These are phyloP conservation scores for Onthophagus taurus DNA, from an alignment of 1,140 invertebrate species.

Conservation along the genomic window DNA sequence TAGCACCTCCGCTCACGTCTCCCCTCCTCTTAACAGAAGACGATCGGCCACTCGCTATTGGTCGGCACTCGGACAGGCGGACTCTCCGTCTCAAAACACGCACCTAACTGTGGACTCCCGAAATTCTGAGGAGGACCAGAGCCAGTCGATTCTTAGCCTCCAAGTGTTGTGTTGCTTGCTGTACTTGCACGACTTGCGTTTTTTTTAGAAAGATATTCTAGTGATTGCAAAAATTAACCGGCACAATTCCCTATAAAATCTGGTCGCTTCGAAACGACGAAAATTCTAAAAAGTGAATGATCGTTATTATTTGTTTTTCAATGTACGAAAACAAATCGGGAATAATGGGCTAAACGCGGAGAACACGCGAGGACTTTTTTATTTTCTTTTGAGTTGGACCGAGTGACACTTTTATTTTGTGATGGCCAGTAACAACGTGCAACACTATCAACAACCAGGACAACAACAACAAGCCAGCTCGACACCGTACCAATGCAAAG, in stretches of 20 bases:
- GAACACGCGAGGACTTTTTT: conserved; percentile 14
- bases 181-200: not conserved
- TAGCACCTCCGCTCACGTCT: not conserved
- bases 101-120: conserved; percentile 14
- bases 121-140: conserved; percentile 22
- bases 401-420: conserved; percentile 32
- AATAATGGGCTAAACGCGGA: conserved; percentile 25
- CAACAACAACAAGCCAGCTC: conserved; percentile 38
- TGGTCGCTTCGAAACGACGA: not conserved
- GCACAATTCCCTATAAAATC: not conserved
- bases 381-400: conserved; percentile 26
- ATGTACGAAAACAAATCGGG: not conserved
- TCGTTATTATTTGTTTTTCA: not conserved
- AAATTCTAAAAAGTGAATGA: not conserved
- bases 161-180: conserved; percentile 11
- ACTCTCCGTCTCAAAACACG: conserved; percentile 9
- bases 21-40: not conserved
- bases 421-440: conserved; percentile 30
- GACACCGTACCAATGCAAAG: conserved; percentile 55
- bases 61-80: conserved; percentile 10
- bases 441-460: conserved; percentile 23
- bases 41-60: conserved; percentile 4
- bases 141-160: conserved; percentile 19
- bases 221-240: not conserved
- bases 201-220: conserved; percentile 3